phyloP scores from a whole-genome alignment of 2,113 vertebrate species.

The Pseudonaja textilis region DNA sequence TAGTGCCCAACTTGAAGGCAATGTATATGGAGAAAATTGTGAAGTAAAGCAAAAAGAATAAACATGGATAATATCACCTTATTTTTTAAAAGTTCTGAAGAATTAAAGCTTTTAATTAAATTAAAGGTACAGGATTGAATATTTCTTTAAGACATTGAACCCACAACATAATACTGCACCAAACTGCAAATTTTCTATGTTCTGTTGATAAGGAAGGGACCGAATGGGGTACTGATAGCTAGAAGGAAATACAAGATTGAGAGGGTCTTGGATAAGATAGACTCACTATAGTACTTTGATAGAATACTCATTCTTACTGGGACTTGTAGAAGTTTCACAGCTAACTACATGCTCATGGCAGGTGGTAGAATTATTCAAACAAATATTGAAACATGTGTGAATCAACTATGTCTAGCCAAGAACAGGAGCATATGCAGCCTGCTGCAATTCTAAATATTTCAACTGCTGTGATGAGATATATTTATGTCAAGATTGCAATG shows the following conservation, averaged over 20 bases:
- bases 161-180: background rate
- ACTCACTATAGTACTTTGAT: background rate
- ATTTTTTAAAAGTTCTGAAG: background rate
- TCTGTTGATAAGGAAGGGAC: background rate
- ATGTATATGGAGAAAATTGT: background rate
- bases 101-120: background rate
- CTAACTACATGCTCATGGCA: background rate
- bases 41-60: background rate
- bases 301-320: background rate
- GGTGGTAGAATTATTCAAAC: background rate
- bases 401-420: background rate
- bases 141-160: background rate
- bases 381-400: background rate
- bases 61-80: background rate
- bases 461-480: background rate
- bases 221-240: background rate
- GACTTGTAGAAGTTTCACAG: background rate
- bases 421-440: background rate
- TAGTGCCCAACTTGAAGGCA: background rate
- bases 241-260: background rate
- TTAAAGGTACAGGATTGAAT: background rate
- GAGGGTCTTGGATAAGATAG: background rate
- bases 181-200: background rate
- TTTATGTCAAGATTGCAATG: conserved; percentile 17
- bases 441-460: conserved; percentile 12